Base-by-base conservation (phyloP, 2,888 invertebrate species). In the Caenorhabditis sp. region DNA sequence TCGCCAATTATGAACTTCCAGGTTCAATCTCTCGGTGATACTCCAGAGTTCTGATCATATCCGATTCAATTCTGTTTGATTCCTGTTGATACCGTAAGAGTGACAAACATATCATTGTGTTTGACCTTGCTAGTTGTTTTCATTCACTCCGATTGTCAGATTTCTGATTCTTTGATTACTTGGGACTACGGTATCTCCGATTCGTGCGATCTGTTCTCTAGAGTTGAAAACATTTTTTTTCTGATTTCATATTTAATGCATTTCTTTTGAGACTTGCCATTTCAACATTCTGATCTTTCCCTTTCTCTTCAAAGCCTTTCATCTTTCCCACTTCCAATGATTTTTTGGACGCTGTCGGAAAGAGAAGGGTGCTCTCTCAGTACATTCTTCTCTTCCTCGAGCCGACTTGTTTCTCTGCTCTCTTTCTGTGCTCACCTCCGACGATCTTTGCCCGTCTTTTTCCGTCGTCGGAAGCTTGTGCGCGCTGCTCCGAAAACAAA, bases 401-500 rank as follows among this genome's bases (percentile, higher is more conserved):
- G 44, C 63, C 56, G 31, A 68, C 54, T 63, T 74, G 74, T 63
- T 74, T 74, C 74, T 41, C 38, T 74, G 74, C 74, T 74, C 74
- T 64, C 44, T 63, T 73, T 12, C 51, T 54, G 47, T 47, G 59
- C 59, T 61, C 72, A 51, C 73, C 59, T 61, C 26, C 59, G 14
- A 10, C 47, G 73, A 73, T 73, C 73, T 73, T 73, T 73, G 73
- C 73, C 73, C 73, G 58, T 58, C 70, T 59, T 35, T 70, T 56
- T 56, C 49, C 54, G 54, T 54, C 38, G 51, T 68, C 68, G 68
- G 49, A 68, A 68, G 68, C 31, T 22, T 22, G 35, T 68, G 66
- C 66, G 66, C 51, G 28, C 16, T 66, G 68, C 68, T 68, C 35
- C 35, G 68, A 54, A 68, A 68, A 68, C 68, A 68, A 68, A 68